phyloP scores from a whole-genome alignment of 2,113 vertebrate genomes.

The Pterocles gutturalis region DNA sequence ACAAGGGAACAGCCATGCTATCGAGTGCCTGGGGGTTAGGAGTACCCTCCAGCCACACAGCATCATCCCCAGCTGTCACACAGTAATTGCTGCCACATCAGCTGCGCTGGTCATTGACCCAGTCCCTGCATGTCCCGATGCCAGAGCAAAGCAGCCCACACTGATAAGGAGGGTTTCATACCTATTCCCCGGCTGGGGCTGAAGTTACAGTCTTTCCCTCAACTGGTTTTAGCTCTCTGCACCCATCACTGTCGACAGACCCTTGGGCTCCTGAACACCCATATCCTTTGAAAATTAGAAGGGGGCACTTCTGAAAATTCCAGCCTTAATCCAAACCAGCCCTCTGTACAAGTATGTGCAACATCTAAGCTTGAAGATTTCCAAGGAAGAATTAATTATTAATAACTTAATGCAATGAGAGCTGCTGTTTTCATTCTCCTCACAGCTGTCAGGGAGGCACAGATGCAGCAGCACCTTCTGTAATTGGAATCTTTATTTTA shows the following conservation, averaged over 20 bases:
- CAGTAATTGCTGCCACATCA: neutral
- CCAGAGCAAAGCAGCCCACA: neutral
- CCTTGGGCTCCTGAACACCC: neutral
- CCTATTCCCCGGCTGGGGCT: neutral
- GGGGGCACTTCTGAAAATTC: neutral
- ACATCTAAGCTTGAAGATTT: neutral
- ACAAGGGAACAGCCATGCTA: accelerated
- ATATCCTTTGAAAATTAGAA: neutral
- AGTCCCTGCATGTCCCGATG: neutral
- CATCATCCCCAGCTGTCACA: neutral
- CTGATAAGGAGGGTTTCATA: neutral
- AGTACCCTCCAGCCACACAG: accelerated
- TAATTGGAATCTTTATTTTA: slow-evolving; percentile 56
- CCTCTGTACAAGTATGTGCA: neutral
- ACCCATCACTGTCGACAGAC: neutral
- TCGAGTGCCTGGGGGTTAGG: accelerated
- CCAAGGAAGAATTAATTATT: slow-evolving; percentile 50
- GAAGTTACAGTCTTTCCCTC: neutral
- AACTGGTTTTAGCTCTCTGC: neutral
- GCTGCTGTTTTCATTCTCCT: slow-evolving; percentile 4
- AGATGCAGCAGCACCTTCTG: slow-evolving; percentile 44
- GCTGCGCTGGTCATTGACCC: neutral
- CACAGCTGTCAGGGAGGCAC: slow-evolving; percentile 42
- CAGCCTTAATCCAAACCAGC: neutral
- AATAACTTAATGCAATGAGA: neutral